These are phyloP conservation scores for Albula glossodonta DNA, from an alignment of 2,113 vertebrate genomes.

Conservation along the genomic window DNA sequence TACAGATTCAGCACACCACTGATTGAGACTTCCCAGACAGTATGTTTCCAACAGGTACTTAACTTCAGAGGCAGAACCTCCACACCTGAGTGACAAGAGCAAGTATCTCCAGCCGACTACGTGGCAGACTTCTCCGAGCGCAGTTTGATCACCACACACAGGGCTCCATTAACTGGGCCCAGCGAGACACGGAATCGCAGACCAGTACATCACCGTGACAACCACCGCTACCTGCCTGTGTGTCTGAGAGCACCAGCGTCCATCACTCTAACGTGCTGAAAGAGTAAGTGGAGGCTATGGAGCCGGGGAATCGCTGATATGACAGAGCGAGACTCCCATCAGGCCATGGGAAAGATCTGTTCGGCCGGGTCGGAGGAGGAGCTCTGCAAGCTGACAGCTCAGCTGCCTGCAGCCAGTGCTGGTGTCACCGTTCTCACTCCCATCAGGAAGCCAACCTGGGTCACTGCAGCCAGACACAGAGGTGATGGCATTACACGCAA, in stretches of 20 bases:
- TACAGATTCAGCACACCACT: neutral
- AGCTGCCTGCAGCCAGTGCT: neutral
- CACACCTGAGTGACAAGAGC: neutral
- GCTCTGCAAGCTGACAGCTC: neutral
- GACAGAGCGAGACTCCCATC: constrained; percentile 52
- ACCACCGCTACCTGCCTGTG: constrained; percentile 27
- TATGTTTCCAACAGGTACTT: neutral
- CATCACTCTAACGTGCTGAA: constrained; percentile 50
- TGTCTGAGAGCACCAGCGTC: constrained; percentile 49
- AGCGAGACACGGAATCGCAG: constrained; percentile 50
- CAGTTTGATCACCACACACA: constrained; percentile 43
- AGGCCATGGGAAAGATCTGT: neutral
- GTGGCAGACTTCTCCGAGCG: neutral
- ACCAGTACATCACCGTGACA: constrained; percentile 47
- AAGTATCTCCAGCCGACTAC: neutral
- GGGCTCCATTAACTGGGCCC: constrained; percentile 44
- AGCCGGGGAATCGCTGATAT: constrained; percentile 35
- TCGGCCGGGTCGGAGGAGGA: neutral
- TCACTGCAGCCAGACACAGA: neutral
- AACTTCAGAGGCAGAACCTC: neutral
- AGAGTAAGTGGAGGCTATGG: constrained; percentile 37
- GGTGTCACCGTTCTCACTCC: neutral
- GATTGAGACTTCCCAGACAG: neutral
- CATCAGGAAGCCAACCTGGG: neutral
- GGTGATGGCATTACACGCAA: neutral